Evolutionary conservation across 2,797 vertebrate genomes (phyloP).

Genomic region (Otolemur crassicaudatus): DNA sequence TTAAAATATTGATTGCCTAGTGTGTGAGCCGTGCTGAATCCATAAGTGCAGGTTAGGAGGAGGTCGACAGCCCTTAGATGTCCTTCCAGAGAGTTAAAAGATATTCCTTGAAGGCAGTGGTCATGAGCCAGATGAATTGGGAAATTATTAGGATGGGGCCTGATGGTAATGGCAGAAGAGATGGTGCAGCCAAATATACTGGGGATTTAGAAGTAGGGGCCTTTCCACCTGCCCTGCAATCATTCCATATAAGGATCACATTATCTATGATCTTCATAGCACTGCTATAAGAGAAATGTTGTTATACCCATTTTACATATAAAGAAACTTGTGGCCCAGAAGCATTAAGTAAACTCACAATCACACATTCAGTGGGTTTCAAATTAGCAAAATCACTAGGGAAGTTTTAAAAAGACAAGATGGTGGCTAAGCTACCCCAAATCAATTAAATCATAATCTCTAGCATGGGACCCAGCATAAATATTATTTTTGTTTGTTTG

Average conservation of each 20-base stretch:
- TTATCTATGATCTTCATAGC: background rate
- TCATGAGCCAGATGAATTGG: background rate
- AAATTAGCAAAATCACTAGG: background rate
- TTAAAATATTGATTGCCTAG: background rate
- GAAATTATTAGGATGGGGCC: background rate
- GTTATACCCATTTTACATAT: background rate
- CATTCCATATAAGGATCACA: background rate
- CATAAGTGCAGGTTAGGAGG: background rate
- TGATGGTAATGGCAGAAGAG: background rate
- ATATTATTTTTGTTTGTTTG: background rate
- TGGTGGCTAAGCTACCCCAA: background rate
- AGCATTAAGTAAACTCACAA: background rate
- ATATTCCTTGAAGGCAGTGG: background rate
- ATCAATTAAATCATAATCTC: constrained; percentile 25
- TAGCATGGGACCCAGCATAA: background rate
- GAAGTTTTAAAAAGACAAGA: background rate
- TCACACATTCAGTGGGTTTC: background rate
- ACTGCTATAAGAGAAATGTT: background rate
- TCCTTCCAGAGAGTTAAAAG: background rate
- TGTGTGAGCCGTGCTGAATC: background rate
- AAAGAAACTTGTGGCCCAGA: background rate
- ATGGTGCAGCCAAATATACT: background rate
- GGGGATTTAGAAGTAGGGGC: background rate
- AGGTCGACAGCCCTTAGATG: background rate
- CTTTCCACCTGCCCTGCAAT: background rate